phyloP scores from a whole-genome alignment of 2,797 vertebrate species.

The Halcyon smyrnensis region DNA sequence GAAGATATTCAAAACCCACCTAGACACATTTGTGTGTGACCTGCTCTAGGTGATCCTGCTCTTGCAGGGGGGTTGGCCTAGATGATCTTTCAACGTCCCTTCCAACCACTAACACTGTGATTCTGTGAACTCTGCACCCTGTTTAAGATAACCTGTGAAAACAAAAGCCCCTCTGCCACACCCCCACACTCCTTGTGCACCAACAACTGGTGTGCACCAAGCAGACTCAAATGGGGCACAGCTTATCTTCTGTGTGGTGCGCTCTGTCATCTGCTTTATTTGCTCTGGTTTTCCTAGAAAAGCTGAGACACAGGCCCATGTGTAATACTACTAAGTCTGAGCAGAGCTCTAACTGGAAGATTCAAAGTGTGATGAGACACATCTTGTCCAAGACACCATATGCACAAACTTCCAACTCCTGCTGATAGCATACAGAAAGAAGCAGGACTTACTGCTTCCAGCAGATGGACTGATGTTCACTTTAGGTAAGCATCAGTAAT shows the following conservation, averaged over 20 bases:
- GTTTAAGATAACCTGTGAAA: not conserved
- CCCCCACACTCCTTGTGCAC: too few relatives aligned
- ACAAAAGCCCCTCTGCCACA: not conserved
- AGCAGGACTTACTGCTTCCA: not conserved
- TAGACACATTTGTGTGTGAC: too few relatives aligned
- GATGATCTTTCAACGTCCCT: too few relatives aligned
- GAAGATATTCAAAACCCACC: too few relatives aligned
- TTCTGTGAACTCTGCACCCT: not conserved
- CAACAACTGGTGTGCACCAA: not conserved
- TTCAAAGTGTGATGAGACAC: not conserved
- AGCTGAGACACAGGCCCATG: not conserved
- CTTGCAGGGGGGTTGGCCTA: too few relatives aligned
- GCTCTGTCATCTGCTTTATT: not conserved
- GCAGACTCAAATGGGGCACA: not conserved
- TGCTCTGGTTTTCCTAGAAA: not conserved
- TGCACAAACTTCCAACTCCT: not conserved
- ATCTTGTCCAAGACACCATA: rapidly evolving
- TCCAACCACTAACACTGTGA: too few relatives aligned
- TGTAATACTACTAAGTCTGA: not conserved
- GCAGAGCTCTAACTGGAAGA: not conserved
- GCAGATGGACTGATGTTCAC: not conserved
- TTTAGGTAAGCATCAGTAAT: not conserved
- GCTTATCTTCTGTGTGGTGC: not conserved
- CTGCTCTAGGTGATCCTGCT: too few relatives aligned
- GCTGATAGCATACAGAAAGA: not conserved